A percentile compares a stretch with the other conserved stretches of the same genome.
These are phyloP conservation scores for Patella depressa DNA, from an alignment of 2,888 invertebrate genomes.

Conservation along the genomic window DNA sequence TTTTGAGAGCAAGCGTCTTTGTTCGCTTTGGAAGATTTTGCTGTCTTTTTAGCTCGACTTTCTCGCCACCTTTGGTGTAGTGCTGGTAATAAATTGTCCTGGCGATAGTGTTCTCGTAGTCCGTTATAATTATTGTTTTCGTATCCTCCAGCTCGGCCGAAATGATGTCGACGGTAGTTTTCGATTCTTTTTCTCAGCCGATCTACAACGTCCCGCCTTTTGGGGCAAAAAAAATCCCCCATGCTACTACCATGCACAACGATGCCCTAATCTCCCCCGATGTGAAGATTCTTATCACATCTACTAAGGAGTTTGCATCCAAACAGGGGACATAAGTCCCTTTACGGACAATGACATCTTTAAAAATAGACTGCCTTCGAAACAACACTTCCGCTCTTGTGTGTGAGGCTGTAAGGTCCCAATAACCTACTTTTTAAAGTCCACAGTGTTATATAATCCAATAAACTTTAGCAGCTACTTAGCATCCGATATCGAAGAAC, in stretches of 20 bases:
- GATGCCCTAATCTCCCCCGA: constrained; percentile 2
- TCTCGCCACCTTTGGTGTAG: constrained; percentile 92
- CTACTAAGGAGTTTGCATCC: not conserved
- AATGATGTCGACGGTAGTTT: constrained; percentile 87
- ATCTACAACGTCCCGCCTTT: constrained; percentile 81
- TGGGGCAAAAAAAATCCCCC: constrained; percentile 73
- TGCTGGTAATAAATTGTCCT: constrained; percentile 82
- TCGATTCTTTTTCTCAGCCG: constrained; percentile 84
- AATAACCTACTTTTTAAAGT: too few relatives aligned
- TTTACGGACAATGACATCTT: constrained; percentile 11
- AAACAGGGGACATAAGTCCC: constrained; percentile 4
- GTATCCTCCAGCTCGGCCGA: constrained; percentile 87
- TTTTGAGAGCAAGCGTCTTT: constrained; percentile 43
- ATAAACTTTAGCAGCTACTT: not conserved
- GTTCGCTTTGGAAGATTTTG: constrained; percentile 48
- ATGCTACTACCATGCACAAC: constrained; percentile 55
- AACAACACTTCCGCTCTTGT: not conserved
- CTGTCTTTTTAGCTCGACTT: constrained; percentile 87
- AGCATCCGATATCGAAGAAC: too few relatives aligned
- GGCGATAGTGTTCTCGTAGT: constrained; percentile 89
- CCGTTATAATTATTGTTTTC: constrained; percentile 86
- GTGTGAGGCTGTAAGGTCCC: too few relatives aligned
- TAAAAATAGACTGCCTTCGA: constrained; percentile 9
- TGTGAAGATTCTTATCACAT: constrained; percentile 3
- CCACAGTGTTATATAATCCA: not conserved